These are phyloP conservation scores for Montipora sp. DNA, from an alignment of 64 coral and sea anemone species.

Conservation along the genomic window DNA sequence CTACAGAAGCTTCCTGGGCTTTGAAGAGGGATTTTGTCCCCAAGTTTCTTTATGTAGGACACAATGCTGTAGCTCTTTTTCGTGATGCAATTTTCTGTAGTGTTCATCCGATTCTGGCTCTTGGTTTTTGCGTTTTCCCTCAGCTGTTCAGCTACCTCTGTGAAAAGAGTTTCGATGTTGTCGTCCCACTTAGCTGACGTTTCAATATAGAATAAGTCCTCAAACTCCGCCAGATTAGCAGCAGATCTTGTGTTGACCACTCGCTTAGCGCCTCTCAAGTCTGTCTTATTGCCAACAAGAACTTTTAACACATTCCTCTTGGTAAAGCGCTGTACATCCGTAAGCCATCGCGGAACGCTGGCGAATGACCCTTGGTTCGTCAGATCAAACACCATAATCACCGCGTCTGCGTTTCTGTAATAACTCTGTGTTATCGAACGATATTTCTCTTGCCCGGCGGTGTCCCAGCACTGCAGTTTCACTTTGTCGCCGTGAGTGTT, in stretches of 20 bases:
- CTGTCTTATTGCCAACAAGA: slow-evolving; percentile 96
- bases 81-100: slow-evolving; percentile 28
- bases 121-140: slow-evolving; percentile 87
- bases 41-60: slow-evolving; percentile 69
- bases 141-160: slow-evolving; percentile 90
- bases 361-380: slow-evolving; percentile 95
- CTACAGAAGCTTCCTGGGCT: slow-evolving; percentile 55
- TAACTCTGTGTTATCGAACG: slow-evolving; percentile 91
- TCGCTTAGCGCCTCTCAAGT: slow-evolving; percentile 86
- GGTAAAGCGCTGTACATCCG: slow-evolving; percentile 88
- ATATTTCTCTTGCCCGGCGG: slow-evolving; percentile 96
- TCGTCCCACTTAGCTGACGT: slow-evolving; percentile 98
- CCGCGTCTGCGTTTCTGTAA: slow-evolving; percentile 95
- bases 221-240: slow-evolving; percentile 95
- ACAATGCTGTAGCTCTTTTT: slow-evolving; percentile 54
- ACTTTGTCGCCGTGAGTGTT: slow-evolving; percentile 95
- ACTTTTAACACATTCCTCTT: slow-evolving; percentile 86
- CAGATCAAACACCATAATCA: slow-evolving; percentile 96
- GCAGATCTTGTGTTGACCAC: slow-evolving; percentile 92
- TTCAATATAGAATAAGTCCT: slow-evolving; percentile 96
- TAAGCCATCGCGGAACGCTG: slow-evolving; percentile 93
- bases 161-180: slow-evolving; percentile 91
- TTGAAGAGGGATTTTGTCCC: slow-evolving; percentile 66
- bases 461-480: slow-evolving; percentile 98
- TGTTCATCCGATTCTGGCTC: slow-evolving; percentile 33